These are phyloP conservation scores for Drosophila tropicalis DNA, from an alignment of 1,140 invertebrate genomes.

Conservation along the genomic window DNA sequence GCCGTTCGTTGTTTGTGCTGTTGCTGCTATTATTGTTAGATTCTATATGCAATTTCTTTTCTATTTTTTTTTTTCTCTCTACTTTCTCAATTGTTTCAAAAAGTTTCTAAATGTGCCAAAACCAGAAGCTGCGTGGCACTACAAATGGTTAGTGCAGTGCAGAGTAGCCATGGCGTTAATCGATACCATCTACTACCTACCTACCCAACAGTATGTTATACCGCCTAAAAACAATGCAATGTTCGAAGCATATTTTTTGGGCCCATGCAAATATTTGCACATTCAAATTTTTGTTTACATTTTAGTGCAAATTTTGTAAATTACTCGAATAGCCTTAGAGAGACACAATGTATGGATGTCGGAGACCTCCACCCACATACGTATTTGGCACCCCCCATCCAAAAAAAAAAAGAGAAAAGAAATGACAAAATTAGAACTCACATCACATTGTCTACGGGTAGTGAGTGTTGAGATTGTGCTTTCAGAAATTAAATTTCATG, in stretches of 20 bases:
- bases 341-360: background rate
- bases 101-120: slow-evolving; percentile 11
- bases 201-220: background rate
- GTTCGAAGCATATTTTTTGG: slow-evolving; percentile 52
- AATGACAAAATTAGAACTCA: slow-evolving; percentile 9
- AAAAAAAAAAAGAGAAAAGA: background rate
- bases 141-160: background rate
- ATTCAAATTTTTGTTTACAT: slow-evolving; percentile 69
- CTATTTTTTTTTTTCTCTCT: background rate
- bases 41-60: slow-evolving; percentile 7
- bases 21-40: slow-evolving; percentile 3
- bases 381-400: background rate
- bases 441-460: background rate
- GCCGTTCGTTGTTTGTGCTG: slow-evolving; percentile 7
- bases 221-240: slow-evolving; percentile 17
- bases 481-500: background rate
- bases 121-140: background rate
- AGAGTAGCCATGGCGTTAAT: background rate
- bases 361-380: slow-evolving; percentile 23
- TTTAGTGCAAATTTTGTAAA: slow-evolving; percentile 74
- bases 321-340: slow-evolving; percentile 46
- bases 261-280: slow-evolving; percentile 65
- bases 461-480: background rate
- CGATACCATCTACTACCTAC: background rate
- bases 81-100: slow-evolving; percentile 7